phyloP scores from a whole-genome alignment of 2,888 invertebrate species.

The Drosophila fulvimacula region DNA sequence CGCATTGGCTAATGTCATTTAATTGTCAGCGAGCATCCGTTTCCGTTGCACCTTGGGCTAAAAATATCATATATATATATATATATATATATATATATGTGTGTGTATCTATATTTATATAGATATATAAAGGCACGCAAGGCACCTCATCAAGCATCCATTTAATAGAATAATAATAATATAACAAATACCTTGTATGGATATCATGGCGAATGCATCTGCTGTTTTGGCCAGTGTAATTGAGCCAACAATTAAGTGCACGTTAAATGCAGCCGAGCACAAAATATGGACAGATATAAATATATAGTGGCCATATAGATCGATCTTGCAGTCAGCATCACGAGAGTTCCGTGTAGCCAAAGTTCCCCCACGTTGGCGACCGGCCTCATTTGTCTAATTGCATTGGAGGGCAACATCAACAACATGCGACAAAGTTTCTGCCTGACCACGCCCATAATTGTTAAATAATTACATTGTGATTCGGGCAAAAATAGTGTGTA shows the following conservation, averaged over 20 bases:
- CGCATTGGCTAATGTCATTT: slow-evolving; percentile 34
- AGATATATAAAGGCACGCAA: slow-evolving; percentile 31
- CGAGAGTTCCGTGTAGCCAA: slow-evolving; percentile 23
- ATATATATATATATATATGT: background rate
- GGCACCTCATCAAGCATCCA: slow-evolving; percentile 52
- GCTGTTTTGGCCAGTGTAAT: slow-evolving; percentile 37
- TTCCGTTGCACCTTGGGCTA: slow-evolving; percentile 73
- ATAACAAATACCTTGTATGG: slow-evolving; percentile 26
- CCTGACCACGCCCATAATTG: slow-evolving; percentile 62
- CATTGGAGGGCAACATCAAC: slow-evolving; percentile 25
- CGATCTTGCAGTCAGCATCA: slow-evolving; percentile 59
- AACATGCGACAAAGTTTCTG: slow-evolving; percentile 42
- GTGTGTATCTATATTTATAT: too few species aligned
- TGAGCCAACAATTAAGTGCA: slow-evolving; percentile 70
- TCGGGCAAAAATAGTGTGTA: slow-evolving; percentile 43
- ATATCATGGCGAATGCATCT: slow-evolving; percentile 47
- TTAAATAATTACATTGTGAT: slow-evolving; percentile 72
- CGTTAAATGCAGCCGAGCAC: slow-evolving; percentile 65
- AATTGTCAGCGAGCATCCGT: slow-evolving; percentile 63
- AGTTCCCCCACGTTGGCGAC: background rate
- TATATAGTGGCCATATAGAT: slow-evolving; percentile 33
- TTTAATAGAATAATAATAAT: slow-evolving; percentile 44
- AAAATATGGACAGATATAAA: slow-evolving; percentile 14
- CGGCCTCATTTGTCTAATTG: slow-evolving; percentile 39
- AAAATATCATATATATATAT: slow-evolving; percentile 8